Evolutionary conservation across 2,797 vertebrate genomes (phyloP).

Genomic region (Rhincodon typus): DNA sequence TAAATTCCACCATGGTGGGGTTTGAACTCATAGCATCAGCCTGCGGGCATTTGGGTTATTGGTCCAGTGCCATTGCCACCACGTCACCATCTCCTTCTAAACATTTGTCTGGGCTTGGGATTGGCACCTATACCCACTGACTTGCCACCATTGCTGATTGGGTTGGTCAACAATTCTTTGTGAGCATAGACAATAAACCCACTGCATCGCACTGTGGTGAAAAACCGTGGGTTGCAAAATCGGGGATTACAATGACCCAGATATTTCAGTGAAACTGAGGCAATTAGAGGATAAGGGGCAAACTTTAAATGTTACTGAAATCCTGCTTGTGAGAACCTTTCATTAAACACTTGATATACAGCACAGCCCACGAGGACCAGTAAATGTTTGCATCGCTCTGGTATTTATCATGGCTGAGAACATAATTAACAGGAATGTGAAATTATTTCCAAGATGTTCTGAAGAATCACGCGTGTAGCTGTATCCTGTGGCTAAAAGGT

Average conservation of each 20-base stretch:
- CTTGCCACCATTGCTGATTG: neutral
- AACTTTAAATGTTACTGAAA: neutral
- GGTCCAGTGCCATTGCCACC: too few relatives aligned
- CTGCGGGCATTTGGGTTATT: neutral
- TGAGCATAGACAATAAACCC: too few relatives aligned
- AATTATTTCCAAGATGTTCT: neutral
- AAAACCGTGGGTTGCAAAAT: too few relatives aligned
- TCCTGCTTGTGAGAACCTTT: neutral
- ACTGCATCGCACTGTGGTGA: too few relatives aligned
- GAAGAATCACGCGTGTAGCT: neutral
- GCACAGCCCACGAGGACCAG: neutral
- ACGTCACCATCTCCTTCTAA: too few relatives aligned
- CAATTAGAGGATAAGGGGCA: neutral
- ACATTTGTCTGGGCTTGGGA: too few relatives aligned
- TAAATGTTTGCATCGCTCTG: neutral
- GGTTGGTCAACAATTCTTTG: neutral
- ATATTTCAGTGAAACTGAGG: too few relatives aligned
- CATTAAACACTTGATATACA: neutral
- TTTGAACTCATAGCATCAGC: too few relatives aligned
- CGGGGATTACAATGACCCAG: neutral
- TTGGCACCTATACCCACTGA: too few relatives aligned
- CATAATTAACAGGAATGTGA: conserved; percentile 23
- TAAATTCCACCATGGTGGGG: too few relatives aligned
- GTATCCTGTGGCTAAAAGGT: neutral
- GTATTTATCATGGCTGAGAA: conserved; percentile 5